Percentiles rank a stretch among this genome's conserved stretches.
Conservation (phyloP, 2,888 invertebrate genomes). For the Piscicola geometra region DNA sequence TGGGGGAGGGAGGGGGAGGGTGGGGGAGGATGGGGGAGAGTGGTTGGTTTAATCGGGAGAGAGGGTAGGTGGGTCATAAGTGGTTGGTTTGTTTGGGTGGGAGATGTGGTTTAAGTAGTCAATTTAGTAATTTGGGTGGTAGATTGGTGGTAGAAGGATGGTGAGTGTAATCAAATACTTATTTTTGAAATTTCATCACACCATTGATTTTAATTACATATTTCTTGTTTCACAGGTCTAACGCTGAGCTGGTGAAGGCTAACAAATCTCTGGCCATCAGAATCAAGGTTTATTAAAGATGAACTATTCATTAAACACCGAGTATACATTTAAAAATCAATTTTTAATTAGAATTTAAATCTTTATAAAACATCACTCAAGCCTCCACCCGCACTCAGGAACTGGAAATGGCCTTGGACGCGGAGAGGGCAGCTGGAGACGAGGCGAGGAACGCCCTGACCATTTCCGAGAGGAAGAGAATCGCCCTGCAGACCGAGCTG, state of each 20-base stretch:
- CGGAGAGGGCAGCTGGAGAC: constrained; percentile 52
- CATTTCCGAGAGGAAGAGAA: constrained; percentile 54
- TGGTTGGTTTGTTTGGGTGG: too few species aligned
- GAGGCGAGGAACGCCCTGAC: constrained; percentile 51
- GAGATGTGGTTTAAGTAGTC: too few species aligned
- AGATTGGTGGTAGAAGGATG: too few species aligned
- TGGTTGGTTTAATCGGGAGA: too few species aligned
- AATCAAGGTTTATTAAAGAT: constrained; percentile 63
- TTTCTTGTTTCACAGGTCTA: constrained; percentile 43
- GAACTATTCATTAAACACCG: neutral
- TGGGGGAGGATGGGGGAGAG: too few species aligned
- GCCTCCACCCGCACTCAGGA: constrained; percentile 47
- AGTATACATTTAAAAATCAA: neutral
- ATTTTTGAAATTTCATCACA: neutral
- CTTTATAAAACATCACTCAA: neutral
- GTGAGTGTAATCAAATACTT: neutral
- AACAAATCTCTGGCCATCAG: constrained; percentile 95
- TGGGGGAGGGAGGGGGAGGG: neutral
- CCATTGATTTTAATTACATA: neutral
- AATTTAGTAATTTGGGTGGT: too few species aligned
- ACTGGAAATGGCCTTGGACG: constrained; percentile 53
- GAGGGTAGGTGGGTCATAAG: too few species aligned
- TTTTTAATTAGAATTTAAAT: neutral
- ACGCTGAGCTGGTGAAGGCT: constrained; percentile 75
- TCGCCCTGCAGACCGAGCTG: constrained; percentile 79